These are phyloP conservation scores for Calameuta idolon DNA, from an alignment of 2,888 invertebrate genomes.

Conservation along the genomic window DNA sequence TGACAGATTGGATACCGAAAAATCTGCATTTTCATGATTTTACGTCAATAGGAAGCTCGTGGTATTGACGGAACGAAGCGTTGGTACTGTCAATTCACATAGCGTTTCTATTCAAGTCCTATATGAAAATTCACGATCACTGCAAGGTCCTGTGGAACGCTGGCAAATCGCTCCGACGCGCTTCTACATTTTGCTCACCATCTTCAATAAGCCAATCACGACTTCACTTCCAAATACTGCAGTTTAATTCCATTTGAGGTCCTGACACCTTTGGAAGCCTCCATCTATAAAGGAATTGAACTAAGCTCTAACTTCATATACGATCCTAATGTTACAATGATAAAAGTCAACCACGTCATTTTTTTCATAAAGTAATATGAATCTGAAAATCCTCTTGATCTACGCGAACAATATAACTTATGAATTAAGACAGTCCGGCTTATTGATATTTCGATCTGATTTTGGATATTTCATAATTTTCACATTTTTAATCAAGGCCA, in stretches of 20 bases:
- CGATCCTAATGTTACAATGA: too few species aligned
- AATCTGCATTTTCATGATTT: not conserved
- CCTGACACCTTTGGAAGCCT: not conserved
- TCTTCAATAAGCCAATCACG: slow-evolving; percentile 8
- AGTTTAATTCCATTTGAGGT: slow-evolving; percentile 12
- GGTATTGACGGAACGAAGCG: not conserved
- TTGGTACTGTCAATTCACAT: not conserved
- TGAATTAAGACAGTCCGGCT: not conserved
- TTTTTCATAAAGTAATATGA: too few species aligned
- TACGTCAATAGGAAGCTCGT: not conserved
- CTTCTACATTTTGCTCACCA: not conserved
- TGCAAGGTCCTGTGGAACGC: not conserved
- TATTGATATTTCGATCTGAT: not conserved
- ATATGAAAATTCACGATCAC: not conserved
- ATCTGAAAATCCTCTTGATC: too few species aligned
- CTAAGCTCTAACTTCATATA: too few species aligned
- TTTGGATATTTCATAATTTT: not conserved
- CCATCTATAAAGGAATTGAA: too few species aligned
- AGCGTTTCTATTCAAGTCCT: not conserved
- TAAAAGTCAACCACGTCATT: too few species aligned
- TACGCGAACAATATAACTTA: too few species aligned
- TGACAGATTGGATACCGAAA: not conserved
- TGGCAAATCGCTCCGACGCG: not conserved
- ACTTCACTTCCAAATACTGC: slow-evolving; percentile 1
- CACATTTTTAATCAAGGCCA: not conserved